A percentile compares a stretch with the other conserved stretches of the same genome.
phyloP scores from a whole-genome alignment of 2,888 invertebrate species.

The Disparrhopalites patrizii region DNA sequence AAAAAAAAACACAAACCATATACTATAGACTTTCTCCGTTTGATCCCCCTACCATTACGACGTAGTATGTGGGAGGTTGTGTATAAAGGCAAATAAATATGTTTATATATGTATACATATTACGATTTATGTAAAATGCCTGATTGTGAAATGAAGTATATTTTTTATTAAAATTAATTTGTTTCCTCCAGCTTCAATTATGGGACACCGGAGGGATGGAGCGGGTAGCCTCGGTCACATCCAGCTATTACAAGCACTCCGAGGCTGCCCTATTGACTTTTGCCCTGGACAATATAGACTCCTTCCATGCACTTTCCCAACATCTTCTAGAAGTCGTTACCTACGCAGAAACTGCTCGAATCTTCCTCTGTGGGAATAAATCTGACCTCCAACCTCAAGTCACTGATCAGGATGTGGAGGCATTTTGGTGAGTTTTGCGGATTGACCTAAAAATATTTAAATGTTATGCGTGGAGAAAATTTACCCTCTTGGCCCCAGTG shows the following conservation, averaged over 20 bases:
- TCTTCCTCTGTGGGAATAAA: conserved; percentile 91
- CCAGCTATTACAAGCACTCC: conserved; percentile 92
- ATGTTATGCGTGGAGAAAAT: no score
- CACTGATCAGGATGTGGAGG: conserved; percentile 39
- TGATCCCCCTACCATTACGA: background rate
- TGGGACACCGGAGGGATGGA: conserved; percentile 98
- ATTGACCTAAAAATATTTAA: no score
- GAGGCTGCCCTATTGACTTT: conserved; percentile 91
- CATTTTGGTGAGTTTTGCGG: conserved; percentile 40
- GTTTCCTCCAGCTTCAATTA: conserved; percentile 69
- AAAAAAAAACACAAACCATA: conserved; percentile 37
- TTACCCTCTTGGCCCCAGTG: no score
- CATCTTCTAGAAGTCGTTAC: conserved; percentile 86
- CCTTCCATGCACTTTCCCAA: conserved; percentile 86
- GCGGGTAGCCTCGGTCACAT: conserved; percentile 88
- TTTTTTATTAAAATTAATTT: conserved; percentile 29
- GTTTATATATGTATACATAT: no score
- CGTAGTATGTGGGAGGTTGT: background rate
- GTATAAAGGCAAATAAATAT: no score
- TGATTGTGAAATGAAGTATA: no score
- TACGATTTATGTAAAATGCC: no score
- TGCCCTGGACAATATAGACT: conserved; percentile 82
- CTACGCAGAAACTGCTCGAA: conserved; percentile 90
- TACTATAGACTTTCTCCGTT: background rate
- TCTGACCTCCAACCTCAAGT: conserved; percentile 66